phyloP scores from a whole-genome alignment of 2,113 vertebrate genomes.

The Notothenia rossii region DNA sequence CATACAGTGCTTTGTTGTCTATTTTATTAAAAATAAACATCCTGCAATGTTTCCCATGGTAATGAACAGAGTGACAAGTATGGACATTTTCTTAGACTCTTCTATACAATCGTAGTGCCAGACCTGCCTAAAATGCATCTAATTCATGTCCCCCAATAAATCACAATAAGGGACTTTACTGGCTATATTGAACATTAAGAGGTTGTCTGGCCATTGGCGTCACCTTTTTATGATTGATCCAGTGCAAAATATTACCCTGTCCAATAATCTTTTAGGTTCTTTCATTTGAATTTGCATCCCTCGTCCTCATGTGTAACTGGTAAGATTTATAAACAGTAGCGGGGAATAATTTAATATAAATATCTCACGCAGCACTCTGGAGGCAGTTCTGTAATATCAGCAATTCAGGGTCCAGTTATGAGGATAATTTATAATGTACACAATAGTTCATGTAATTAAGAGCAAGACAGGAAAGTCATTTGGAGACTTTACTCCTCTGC shows the following conservation, averaged over 20 bases:
- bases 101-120: too few species aligned
- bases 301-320: constrained; percentile 2
- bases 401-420: constrained; percentile 42
- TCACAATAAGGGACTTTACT: background rate
- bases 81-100: too few species aligned
- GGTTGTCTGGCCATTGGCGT: background rate
- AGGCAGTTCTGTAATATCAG: constrained; percentile 41
- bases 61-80: too few species aligned
- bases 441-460: constrained; percentile 55
- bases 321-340: constrained; percentile 13
- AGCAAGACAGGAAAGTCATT: constrained; percentile 60
- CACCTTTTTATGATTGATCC: background rate
- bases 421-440: constrained; percentile 67
- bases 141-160: too few species aligned
- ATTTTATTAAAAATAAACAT: too few species aligned
- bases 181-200: background rate
- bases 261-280: constrained; percentile 5
- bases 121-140: too few species aligned
- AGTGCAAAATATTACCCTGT: background rate
- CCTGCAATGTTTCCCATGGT: too few species aligned
- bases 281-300: background rate
- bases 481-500: constrained; percentile 38
- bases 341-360: constrained; percentile 32
- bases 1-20: too few species aligned
- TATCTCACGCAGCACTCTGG: constrained; percentile 30